Evolutionary conservation across 2,888 invertebrate species (phyloP), one percentile per base, ranked within the genome.

Genomic region (Meghimatium bilineatum): DNA sequence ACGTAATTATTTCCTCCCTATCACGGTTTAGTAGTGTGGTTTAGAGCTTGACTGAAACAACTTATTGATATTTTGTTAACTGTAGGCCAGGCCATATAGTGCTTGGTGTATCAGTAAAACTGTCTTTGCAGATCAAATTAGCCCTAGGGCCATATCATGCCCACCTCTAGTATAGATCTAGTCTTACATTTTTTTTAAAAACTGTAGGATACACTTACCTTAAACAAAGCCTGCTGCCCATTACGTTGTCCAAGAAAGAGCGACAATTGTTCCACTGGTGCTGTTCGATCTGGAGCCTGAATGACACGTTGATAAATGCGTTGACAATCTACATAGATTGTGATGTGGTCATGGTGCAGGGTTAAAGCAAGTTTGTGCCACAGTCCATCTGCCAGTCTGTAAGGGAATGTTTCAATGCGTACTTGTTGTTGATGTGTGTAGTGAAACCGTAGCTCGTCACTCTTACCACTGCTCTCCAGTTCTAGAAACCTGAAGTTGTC

Each of bases 231-330:
- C 95, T 97, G 96, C 93, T 96, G 96, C 94, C 95, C 95, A 94
- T 96, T 97, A 93, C 97, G 95, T 95, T 97, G 97, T 89, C 97
- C 97, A 88, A 97, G 95, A 96, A 97, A 97, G 89, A 97, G 95
- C 90, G 88, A 87, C 56, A 90, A 80, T 0, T 79, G 38, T 44
- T 89, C 87, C 86, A 89, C 86, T 72, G 86, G 90, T 89, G 96
- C 95, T 93, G 96, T 96, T 84, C 90, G 88, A 84, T 96, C 96
- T 89, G 96, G 95, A 90, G 94, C 94, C 72, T 91, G 90, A 91
- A 97, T 95, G 90, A 96, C 95, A 92, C 97, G 96, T 94, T 96
- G 96, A 95, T 97, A 97, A 88, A 97, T 95, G 89, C 96, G 96
- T 94, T 96, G 96, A 95, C 97, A 97, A 95, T 97, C 97, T 90